Evolutionary conservation across 2,113 vertebrate species (phyloP).

Genomic region (Podarcis muralis): DNA sequence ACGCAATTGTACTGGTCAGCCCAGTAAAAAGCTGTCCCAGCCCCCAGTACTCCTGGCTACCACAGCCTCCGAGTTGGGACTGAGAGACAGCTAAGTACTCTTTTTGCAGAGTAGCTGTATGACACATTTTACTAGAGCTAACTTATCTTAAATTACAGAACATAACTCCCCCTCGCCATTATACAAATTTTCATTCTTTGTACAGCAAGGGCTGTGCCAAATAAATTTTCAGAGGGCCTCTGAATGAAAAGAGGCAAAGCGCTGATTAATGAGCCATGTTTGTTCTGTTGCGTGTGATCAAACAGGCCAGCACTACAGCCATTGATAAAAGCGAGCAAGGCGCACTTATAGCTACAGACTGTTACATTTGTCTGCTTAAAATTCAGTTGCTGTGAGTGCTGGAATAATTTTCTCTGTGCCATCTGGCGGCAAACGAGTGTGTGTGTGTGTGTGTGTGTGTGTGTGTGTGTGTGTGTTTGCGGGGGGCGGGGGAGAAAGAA

Average conservation of each 20-base stretch:
- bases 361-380: constrained; percentile 72
- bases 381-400: constrained; percentile 66
- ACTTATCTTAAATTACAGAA: constrained; percentile 47
- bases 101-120: neutral
- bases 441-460: too few species aligned
- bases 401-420: constrained; percentile 73
- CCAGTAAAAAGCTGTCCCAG: neutral
- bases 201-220: constrained; percentile 30
- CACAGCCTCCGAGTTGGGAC: too few species aligned
- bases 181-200: neutral
- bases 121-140: constrained; percentile 17
- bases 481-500: constrained; percentile 27
- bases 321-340: constrained; percentile 55
- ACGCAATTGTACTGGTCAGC: neutral
- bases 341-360: neutral
- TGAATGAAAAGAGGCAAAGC: constrained; percentile 17
- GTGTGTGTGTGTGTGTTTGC: too few species aligned
- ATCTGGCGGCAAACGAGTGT: constrained; percentile 67
- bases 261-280: constrained; percentile 36
- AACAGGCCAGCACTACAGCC: constrained; percentile 43
- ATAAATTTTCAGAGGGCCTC: constrained; percentile 40
- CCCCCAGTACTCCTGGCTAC: neutral
- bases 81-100: neutral
- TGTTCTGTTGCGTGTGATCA: constrained; percentile 37
- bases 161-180: neutral